Evolutionary conservation across 2,888 invertebrate species (phyloP), one percentile per base, ranked within the genome.

Genomic region (Entomobrya multifasciata): DNA sequence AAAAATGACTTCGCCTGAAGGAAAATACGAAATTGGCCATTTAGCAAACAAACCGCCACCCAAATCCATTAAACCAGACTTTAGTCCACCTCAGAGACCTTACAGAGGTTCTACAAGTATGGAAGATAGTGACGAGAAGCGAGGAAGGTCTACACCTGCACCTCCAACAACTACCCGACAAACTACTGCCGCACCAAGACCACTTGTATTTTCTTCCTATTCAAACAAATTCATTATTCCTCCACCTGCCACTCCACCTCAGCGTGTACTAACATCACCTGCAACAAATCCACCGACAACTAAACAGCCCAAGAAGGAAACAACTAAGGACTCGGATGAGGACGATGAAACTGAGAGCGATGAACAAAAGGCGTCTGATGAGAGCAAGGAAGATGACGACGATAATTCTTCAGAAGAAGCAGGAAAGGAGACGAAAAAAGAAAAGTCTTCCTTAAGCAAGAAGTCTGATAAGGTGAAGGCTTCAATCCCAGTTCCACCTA

Each of bases 41-140:
- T 49, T 79, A 22, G 62, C 49, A 1, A 27, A 55, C 17, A 76
- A 55, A 41, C 79, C 74, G 6, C 52, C 72, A 1, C 79, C 70
- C 17, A 60, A 74, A 27, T n/a, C 72, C 52, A 17, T 80, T 1
- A 80, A 17, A 13, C 80, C 80, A 20, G 25, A 74, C 30, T 80
- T 80, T 20, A 49, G 30, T 10, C 74, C 80, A 52, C 72, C 79
- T 11, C 55, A 79, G 30, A 62, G 80, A 55, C 86, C 80, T 1
- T 80, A 78, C 30, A 77, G 44, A n/a, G 76, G 87, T 3, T 30
- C 77, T 20, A 82, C 87, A 22, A 77, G 78, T 49, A 82, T 82
- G 81, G 87, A 81, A 52, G 81, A 87, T 17, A 83, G 82, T 13
- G 87, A 87, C n/a, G 87, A 87, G 62, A 81, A 81, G 52, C 27